Conservation (phyloP, 2,888 invertebrate species). For the Synergus laeviventris region DNA sequence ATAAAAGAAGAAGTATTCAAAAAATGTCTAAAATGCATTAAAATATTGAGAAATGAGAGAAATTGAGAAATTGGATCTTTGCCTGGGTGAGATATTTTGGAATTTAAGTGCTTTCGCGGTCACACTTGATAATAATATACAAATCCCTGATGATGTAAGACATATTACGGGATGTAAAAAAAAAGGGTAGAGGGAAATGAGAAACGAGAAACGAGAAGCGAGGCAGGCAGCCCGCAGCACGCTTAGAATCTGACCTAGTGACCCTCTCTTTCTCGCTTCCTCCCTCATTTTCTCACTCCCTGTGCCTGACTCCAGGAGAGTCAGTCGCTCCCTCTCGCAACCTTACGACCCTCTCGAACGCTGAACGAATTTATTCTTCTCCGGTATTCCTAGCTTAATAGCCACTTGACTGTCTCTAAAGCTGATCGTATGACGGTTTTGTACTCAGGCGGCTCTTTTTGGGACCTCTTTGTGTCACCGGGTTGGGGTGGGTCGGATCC, state of each 20-base stretch:
- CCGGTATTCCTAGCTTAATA: slow-evolving; percentile 57
- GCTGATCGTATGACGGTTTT: slow-evolving; percentile 59
- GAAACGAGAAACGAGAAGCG: slow-evolving; percentile 33
- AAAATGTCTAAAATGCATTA: too few relatives aligned
- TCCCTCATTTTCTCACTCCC: slow-evolving; percentile 35
- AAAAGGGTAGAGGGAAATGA: background rate
- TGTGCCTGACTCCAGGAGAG: slow-evolving; percentile 49
- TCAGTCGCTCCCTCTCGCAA: slow-evolving; percentile 51
- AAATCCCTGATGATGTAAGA: background rate
- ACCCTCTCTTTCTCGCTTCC: slow-evolving; percentile 62
- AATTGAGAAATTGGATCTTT: too few relatives aligned
- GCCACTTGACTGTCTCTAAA: slow-evolving; percentile 61
- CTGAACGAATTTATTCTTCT: slow-evolving; percentile 56
- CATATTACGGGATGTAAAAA: background rate
- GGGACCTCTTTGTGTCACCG: slow-evolving; percentile 51
- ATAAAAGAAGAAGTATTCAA: too few relatives aligned
- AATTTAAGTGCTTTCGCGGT: background rate
- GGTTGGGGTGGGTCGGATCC: slow-evolving; percentile 51
- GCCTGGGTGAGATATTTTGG: too few relatives aligned
- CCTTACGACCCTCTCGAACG: slow-evolving; percentile 54
- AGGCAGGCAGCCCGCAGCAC: slow-evolving; percentile 55
- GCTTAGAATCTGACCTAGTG: slow-evolving; percentile 73
- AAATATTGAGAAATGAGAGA: too few relatives aligned
- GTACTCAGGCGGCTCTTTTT: slow-evolving; percentile 50
- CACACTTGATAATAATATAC: background rate